Evolutionary conservation across 2,888 invertebrate species (phyloP).

Genomic region (Saturnia japonica): DNA sequence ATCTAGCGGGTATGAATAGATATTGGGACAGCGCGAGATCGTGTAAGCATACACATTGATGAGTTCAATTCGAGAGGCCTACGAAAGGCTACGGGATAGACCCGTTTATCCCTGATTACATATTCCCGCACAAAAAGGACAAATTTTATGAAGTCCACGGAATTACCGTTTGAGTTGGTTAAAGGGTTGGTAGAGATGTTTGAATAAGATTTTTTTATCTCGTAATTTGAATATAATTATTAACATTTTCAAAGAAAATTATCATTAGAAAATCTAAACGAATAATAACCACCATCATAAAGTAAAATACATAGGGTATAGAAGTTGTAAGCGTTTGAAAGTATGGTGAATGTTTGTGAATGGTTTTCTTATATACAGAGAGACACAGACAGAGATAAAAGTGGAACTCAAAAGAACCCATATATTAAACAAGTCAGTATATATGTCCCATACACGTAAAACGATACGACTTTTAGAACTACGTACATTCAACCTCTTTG

Average conservation of each 20-base stretch:
- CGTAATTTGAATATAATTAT: too few species aligned
- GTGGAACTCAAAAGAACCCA: neutral
- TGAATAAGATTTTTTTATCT: neutral
- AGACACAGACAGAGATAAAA: neutral
- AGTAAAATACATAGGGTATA: too few species aligned
- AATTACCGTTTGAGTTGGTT: neutral
- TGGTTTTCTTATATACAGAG: too few species aligned
- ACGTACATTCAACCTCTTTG: neutral
- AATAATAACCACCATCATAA: too few species aligned
- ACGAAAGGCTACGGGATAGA: neutral
- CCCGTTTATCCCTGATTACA: slow-evolving; percentile 6
- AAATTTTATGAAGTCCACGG: slow-evolving; percentile 4
- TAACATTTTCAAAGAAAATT: too few species aligned
- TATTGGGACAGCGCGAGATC: neutral
- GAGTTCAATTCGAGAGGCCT: neutral
- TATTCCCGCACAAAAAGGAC: neutral
- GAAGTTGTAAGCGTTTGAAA: too few species aligned
- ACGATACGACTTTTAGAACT: neutral
- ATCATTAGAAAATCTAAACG: too few species aligned
- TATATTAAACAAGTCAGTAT: neutral
- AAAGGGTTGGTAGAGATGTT: neutral
- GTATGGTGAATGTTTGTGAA: too few species aligned
- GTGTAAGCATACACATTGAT: neutral
- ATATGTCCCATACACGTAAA: neutral
- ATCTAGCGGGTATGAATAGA: slow-evolving; percentile 10